A percentile compares a stretch with the other conserved stretches of the same genome.
Conservation (phyloP, 1,140 invertebrate genomes). For the Dendroctonus valens region DNA sequence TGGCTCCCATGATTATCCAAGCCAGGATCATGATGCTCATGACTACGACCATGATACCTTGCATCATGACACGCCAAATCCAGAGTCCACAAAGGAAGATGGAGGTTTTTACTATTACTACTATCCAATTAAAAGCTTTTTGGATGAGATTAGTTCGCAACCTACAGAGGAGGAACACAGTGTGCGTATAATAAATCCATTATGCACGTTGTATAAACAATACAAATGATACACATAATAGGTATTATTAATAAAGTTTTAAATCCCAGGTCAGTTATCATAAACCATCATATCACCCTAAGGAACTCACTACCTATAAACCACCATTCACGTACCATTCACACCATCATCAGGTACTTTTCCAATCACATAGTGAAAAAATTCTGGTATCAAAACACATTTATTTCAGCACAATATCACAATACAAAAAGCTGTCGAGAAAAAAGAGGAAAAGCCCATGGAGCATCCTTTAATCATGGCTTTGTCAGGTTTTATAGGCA, state of each 20-base stretch:
- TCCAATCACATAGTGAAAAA: neutral
- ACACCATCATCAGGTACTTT: conserved; percentile 47
- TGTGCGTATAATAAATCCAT: conserved; percentile 10
- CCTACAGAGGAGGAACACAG: conserved; percentile 13
- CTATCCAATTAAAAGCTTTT: conserved; percentile 49
- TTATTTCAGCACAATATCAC: conserved; percentile 46
- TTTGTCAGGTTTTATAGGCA: conserved; percentile 53
- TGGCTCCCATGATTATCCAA: conserved; percentile 4
- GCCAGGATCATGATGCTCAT: conserved; percentile 6
- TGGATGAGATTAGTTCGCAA: conserved; percentile 42
- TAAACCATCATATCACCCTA: conserved; percentile 25
- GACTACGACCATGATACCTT: neutral
- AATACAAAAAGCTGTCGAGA: conserved; percentile 35
- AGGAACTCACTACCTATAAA: conserved; percentile 34
- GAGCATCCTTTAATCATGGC: conserved; percentile 53
- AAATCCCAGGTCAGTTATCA: conserved; percentile 18
- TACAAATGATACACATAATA: conserved; percentile 2
- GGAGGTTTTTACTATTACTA: conserved; percentile 49
- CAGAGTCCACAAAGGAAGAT: conserved; percentile 31
- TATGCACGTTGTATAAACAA: too few species aligned
- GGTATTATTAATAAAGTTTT: conserved; percentile 17
- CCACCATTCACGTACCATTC: conserved; percentile 45
- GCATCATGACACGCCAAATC: neutral
- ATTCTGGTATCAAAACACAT: conserved; percentile 5
- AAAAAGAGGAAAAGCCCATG: conserved; percentile 42